These are phyloP conservation scores for Oriolus oriolus DNA, from an alignment of 2,113 vertebrate species.

Conservation along the genomic window DNA sequence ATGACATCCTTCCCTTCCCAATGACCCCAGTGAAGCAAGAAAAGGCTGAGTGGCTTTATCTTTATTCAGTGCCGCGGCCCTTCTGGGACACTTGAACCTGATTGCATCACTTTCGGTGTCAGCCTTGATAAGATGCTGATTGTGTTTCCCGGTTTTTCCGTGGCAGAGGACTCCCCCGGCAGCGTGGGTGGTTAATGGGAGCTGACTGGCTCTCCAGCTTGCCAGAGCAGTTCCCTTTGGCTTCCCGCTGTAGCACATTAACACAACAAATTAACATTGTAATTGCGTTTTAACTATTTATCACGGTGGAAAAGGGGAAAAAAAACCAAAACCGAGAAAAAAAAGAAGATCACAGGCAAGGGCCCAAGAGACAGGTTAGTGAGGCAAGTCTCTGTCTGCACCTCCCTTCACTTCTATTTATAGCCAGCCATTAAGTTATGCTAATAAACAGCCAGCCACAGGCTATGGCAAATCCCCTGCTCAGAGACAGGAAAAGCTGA, in stretches of 20 bases:
- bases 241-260: constrained; percentile 70
- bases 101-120: constrained; percentile 71
- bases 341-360: neutral
- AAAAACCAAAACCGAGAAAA: too few relatives aligned
- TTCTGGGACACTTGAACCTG: constrained; percentile 63
- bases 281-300: constrained; percentile 88
- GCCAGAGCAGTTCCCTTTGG: neutral
- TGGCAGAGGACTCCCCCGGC: constrained; percentile 64
- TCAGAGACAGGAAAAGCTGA: neutral
- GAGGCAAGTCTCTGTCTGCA: constrained; percentile 62
- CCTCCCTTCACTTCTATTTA: constrained; percentile 74
- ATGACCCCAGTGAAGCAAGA: neutral
- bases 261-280: constrained; percentile 87
- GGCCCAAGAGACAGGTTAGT: constrained; percentile 60
- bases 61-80: constrained; percentile 24
- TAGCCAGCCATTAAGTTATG: constrained; percentile 43
- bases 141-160: neutral
- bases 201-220: constrained; percentile 68
- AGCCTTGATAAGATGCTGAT: constrained; percentile 66
- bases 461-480: neutral
- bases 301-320: constrained; percentile 25
- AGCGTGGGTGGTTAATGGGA: constrained; percentile 76
- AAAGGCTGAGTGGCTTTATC: constrained; percentile 54
- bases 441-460: constrained; percentile 16
- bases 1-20: constrained; percentile 7